Conservation (phyloP, 2,113 vertebrate species). For the Lepisosteus osseus region DNA sequence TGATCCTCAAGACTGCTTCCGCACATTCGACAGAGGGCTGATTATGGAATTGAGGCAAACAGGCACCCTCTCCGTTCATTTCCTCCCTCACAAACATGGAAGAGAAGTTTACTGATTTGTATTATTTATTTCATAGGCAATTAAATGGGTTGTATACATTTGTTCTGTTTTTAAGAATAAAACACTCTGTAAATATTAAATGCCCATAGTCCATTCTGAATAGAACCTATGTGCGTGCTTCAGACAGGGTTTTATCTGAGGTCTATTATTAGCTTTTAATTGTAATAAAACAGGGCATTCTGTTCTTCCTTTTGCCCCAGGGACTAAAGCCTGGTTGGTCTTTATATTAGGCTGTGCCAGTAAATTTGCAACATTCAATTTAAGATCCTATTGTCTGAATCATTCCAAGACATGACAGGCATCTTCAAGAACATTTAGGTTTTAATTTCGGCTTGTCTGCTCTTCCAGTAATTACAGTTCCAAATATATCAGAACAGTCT, state of each 20-base stretch:
- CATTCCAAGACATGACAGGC: no score
- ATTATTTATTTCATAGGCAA: no score
- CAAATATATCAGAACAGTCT: no score
- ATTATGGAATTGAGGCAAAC: not conserved
- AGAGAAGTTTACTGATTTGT: not conserved
- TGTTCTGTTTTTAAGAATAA: not conserved
- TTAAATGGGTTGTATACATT: not conserved
- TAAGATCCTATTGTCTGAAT: no score
- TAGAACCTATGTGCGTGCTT: no score
- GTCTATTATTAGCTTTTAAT: not conserved
- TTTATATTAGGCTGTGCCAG: not conserved
- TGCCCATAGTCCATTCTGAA: no score
- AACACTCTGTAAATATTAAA: not conserved
- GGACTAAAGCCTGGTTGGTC: not conserved
- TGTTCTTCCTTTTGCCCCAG: not conserved
- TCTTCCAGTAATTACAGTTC: no score
- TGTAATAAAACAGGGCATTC: not conserved
- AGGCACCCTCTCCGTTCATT: not conserved
- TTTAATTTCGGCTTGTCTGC: no score
- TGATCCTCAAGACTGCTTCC: no score
- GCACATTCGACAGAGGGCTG: not conserved
- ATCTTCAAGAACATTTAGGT: no score
- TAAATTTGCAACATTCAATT: no score
- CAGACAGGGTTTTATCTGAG: no score
- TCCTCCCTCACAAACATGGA: not conserved